Evolutionary conservation across 2,797 vertebrate species (phyloP).

Genomic region (Psittacula echo): DNA sequence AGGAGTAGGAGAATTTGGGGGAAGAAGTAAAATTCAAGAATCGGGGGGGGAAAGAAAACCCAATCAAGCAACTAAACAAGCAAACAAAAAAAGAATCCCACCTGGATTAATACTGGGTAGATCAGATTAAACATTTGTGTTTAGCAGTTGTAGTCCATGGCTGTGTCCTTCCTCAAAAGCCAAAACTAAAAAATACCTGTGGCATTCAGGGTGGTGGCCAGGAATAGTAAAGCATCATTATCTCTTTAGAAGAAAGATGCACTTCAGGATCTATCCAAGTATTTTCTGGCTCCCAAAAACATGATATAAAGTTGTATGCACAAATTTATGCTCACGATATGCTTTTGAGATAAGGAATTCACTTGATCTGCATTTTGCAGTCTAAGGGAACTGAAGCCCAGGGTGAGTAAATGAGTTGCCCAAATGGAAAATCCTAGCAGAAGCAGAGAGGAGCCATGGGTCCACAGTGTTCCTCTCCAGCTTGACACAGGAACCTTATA

Average conservation of each 20-base stretch:
- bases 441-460: background rate
- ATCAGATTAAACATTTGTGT: background rate
- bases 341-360: background rate
- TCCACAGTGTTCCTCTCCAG: background rate
- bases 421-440: background rate
- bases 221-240: accelerated
- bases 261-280: background rate
- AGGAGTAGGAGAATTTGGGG: background rate
- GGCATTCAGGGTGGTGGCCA: background rate
- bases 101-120: background rate
- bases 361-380: background rate
- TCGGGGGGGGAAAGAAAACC: accelerated
- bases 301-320: accelerated
- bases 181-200: background rate
- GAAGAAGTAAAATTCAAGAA: background rate
- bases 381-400: background rate
- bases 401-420: background rate
- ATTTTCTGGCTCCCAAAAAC: background rate
- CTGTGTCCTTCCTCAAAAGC: background rate
- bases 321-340: background rate
- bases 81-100: background rate
- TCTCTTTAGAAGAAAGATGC: background rate
- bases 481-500: background rate
- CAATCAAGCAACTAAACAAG: background rate
- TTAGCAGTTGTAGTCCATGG: background rate